phyloP scores from a whole-genome alignment of 2,797 vertebrate genomes.

The Heteromormyrus szaboi region DNA sequence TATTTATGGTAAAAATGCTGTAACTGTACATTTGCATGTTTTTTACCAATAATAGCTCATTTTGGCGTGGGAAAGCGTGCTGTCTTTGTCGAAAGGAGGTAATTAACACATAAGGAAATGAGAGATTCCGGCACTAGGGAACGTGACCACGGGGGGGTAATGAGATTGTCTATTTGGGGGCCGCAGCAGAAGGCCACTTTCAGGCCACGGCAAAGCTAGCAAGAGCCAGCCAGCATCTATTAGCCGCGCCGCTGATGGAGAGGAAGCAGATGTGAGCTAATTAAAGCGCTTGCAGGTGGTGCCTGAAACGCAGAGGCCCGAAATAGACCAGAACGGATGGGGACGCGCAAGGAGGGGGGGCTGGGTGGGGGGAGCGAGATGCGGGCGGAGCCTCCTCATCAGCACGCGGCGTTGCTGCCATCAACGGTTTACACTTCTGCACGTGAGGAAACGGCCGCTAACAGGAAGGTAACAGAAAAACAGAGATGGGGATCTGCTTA shows the following conservation, averaged over 20 bases:
- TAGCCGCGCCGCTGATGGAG: not conserved
- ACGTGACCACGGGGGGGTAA: not conserved
- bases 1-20: not conserved
- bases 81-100: not conserved
- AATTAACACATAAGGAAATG: slow-evolving; percentile 18
- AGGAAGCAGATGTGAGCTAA: slow-evolving; percentile 69
- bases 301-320: slow-evolving; percentile 36
- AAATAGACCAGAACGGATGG: slow-evolving; percentile 47
- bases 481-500: not conserved
- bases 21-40: not conserved
- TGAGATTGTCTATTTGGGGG: slow-evolving; percentile 1
- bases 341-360: not conserved
- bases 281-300: slow-evolving; percentile 73
- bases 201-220: not conserved
- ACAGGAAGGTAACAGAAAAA: not conserved
- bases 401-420: not conserved
- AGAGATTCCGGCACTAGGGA: not conserved
- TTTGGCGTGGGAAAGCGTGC: not conserved
- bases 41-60: not conserved
- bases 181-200: not conserved
- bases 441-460: not conserved
- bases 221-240: not conserved
- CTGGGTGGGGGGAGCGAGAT: not conserved
- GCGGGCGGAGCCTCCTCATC: not conserved
- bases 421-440: not conserved